Evolutionary conservation across 2,113 vertebrate genomes (phyloP).

Genomic region (Oenanthe melanoleuca): DNA sequence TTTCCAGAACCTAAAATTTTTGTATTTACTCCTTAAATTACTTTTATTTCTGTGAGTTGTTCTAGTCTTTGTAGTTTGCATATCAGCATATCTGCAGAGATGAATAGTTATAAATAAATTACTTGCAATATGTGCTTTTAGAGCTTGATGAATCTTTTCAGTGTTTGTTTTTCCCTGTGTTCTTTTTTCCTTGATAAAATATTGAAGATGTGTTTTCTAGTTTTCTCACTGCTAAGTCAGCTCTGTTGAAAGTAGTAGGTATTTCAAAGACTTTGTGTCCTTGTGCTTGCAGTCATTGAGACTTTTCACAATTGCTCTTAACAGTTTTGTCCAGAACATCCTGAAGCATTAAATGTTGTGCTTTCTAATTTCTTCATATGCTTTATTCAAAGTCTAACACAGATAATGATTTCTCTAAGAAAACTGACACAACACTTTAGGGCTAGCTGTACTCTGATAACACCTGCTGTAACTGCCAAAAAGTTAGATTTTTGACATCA

Average conservation of each 20-base stretch:
- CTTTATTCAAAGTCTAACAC: not conserved
- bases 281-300: not conserved
- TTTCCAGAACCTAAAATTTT: not conserved
- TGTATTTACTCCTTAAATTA: not conserved
- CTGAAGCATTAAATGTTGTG: not conserved
- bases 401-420: not conserved
- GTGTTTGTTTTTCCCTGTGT: not conserved
- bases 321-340: not conserved
- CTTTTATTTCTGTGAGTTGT: not conserved
- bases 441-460: not conserved
- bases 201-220: not conserved
- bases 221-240: not conserved
- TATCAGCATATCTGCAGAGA: not conserved
- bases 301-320: not conserved
- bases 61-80: not conserved
- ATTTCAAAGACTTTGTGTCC: not conserved
- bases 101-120: not conserved
- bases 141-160: not conserved
- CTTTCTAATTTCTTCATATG: not conserved
- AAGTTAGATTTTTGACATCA: not conserved
- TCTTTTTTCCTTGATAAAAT: not conserved
- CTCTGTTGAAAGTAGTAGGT: not conserved
- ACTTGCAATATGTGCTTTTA: not conserved
- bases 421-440: not conserved
- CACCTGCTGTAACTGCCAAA: not conserved